These are phyloP conservation scores for Hypotaenidia philippensis DNA, from an alignment of 2,797 vertebrate species.

Conservation along the genomic window DNA sequence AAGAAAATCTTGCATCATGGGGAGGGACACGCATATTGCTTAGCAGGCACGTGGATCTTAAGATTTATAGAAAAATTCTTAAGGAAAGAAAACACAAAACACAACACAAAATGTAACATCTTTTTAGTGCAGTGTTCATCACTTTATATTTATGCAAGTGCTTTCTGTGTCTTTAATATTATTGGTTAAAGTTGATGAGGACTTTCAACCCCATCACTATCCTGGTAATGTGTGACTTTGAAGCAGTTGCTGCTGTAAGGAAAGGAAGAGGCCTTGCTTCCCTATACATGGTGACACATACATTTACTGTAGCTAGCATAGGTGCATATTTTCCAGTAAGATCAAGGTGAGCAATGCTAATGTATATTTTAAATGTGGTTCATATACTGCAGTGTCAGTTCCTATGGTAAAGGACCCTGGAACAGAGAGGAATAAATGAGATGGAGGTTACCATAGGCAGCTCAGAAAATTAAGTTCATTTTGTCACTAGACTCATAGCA, in stretches of 20 bases:
- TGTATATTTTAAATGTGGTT: neutral
- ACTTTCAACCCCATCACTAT: neutral
- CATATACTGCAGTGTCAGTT: neutral
- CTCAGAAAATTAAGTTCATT: neutral
- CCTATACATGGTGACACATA: neutral
- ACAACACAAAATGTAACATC: neutral
- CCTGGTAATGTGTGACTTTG: neutral
- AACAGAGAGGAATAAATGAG: neutral
- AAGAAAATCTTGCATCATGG: neutral
- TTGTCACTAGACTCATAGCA: neutral
- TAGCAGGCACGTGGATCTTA: neutral
- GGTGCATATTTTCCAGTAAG: neutral
- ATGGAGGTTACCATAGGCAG: fast-evolving
- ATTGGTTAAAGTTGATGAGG: neutral
- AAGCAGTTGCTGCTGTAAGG: neutral
- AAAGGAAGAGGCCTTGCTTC: neutral
- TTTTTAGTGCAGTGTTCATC: neutral
- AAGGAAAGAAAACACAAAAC: neutral
- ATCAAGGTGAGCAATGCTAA: neutral
- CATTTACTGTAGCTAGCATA: neutral
- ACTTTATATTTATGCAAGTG: neutral
- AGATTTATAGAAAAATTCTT: neutral
- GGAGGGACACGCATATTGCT: neutral
- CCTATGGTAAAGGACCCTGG: neutral
- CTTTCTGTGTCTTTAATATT: neutral